Evolutionary conservation across 2,113 vertebrate species (phyloP).

Genomic region (Salminus brasiliensis): DNA sequence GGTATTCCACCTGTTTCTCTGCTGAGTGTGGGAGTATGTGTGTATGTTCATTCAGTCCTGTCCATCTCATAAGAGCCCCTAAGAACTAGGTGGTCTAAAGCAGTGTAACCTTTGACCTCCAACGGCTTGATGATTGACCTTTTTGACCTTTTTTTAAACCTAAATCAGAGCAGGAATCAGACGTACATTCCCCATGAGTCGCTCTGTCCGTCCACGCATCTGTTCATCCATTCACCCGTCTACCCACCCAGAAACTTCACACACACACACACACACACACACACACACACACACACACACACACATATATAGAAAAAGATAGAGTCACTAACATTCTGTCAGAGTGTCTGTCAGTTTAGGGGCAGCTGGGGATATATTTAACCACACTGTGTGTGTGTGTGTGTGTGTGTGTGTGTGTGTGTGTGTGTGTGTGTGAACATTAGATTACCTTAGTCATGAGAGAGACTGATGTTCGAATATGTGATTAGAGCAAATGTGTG

Average conservation of each 20-base stretch:
- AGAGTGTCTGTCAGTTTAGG: slow-evolving; percentile 19
- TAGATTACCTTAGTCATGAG: slow-evolving; percentile 74
- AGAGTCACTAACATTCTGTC: not conserved
- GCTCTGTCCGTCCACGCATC: too few species aligned
- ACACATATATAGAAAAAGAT: not conserved
- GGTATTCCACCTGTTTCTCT: slow-evolving; percentile 56
- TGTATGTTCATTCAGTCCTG: not conserved
- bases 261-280: slow-evolving; percentile 18
- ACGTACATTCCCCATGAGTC: not conserved
- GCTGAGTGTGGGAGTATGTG: not conserved
- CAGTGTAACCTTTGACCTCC: slow-evolving; percentile 15
- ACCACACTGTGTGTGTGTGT: slow-evolving; percentile 31
- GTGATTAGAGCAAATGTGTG: slow-evolving; percentile 73
- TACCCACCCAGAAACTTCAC: not conserved
- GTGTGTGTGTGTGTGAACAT: slow-evolving; percentile 58
- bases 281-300: slow-evolving; percentile 22
- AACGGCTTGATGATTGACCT: slow-evolving; percentile 24
- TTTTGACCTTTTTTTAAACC: not conserved
- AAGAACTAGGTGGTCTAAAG: slow-evolving; percentile 42
- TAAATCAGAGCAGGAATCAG: not conserved
- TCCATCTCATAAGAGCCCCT: not conserved
- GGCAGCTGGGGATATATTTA: slow-evolving; percentile 47
- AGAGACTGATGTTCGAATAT: slow-evolving; percentile 65
- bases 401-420: slow-evolving; percentile 16
- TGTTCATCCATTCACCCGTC: not conserved